phyloP scores from a whole-genome alignment of 1,140 invertebrate genomes.

The Neodiprion virginianus region DNA sequence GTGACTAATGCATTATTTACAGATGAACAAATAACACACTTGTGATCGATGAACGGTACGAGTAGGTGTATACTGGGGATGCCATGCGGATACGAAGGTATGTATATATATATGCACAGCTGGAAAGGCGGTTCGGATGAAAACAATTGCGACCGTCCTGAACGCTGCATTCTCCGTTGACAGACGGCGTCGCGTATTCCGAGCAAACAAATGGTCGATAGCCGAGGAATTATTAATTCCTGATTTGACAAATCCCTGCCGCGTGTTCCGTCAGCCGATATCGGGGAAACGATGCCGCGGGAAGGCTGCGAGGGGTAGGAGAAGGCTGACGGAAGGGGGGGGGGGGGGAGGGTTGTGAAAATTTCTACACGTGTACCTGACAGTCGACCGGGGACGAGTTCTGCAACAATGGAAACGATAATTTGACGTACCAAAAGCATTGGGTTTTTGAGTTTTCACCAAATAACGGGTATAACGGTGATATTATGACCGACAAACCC shows the following conservation, averaged over 20 bases:
- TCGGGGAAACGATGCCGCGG: background rate
- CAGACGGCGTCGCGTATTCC: background rate
- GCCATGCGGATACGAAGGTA: no score
- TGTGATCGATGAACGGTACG: no score
- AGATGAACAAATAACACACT: no score
- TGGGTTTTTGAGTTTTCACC: background rate
- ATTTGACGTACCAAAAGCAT: background rate
- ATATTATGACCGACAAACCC: background rate
- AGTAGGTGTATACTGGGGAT: no score
- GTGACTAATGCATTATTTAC: no score
- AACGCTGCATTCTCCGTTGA: no score
- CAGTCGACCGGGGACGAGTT: background rate
- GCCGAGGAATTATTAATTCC: slow-evolving; percentile 1
- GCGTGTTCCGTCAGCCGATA: slow-evolving; percentile 1
- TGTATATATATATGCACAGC: no score
- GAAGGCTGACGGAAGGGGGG: background rate
- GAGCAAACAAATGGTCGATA: slow-evolving; percentile 2
- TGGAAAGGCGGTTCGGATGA: no score
- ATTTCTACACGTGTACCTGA: background rate
- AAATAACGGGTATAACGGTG: background rate
- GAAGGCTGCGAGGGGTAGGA: no score
- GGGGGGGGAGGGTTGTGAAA: background rate
- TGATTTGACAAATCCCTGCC: slow-evolving; percentile 4
- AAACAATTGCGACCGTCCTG: no score
- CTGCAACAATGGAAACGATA: background rate